A percentile compares a stretch with the other conserved stretches of the same genome.
Conservation (phyloP, 1,140 invertebrate genomes). For the Oscheius sp. region DNA sequence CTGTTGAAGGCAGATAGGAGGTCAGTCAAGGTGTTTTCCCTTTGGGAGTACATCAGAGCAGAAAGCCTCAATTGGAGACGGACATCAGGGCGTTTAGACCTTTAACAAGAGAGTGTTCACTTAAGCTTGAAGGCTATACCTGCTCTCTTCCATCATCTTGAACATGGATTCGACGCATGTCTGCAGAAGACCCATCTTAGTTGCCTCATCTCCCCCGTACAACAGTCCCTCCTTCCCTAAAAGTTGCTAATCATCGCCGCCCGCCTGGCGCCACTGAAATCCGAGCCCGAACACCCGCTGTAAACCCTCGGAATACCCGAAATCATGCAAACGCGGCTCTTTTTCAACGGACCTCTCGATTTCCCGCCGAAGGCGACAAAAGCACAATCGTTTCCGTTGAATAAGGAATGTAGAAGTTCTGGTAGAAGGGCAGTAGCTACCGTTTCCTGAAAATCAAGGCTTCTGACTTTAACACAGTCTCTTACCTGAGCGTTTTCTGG, state of each 20-base stretch:
- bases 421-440: slow-evolving; percentile 9
- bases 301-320: neutral
- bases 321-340: neutral
- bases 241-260: neutral
- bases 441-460: neutral
- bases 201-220: slow-evolving; percentile 22
- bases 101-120: no score
- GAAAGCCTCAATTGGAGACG: slow-evolving; percentile 39
- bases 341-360: slow-evolving; percentile 4
- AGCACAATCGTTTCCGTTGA: slow-evolving; percentile 21
- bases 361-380: slow-evolving; percentile 21
- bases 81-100: slow-evolving; percentile 15
- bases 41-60: slow-evolving; percentile 42
- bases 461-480: neutral
- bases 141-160: slow-evolving; percentile 8
- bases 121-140: neutral
- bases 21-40: slow-evolving; percentile 35
- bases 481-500: slow-evolving; percentile 5
- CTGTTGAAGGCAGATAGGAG: slow-evolving; percentile 37
- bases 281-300: neutral
- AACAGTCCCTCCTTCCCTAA: slow-evolving; percentile 33
- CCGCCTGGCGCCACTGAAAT: neutral
- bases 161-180: slow-evolving; percentile 12
- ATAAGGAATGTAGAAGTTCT: slow-evolving; percentile 18
- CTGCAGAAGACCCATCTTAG: slow-evolving; percentile 7